Percentiles rank a stretch among this genome's conserved stretches.
These are phyloP conservation scores for Ypsolopha sequella DNA, from an alignment of 2,888 invertebrate genomes.

Conservation along the genomic window DNA sequence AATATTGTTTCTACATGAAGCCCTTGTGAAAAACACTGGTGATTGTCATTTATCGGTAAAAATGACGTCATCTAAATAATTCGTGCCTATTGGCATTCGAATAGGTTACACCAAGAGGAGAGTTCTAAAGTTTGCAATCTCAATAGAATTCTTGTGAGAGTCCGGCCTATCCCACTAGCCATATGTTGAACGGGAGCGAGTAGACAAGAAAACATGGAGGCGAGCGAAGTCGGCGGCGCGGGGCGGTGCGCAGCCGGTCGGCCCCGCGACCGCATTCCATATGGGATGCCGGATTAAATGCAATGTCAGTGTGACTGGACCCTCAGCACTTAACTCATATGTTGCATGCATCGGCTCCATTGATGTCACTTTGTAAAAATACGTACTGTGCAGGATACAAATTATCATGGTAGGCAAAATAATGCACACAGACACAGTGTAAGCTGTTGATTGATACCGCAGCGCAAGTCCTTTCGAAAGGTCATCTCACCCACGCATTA, in stretches of 20 bases:
- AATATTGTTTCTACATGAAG: neutral
- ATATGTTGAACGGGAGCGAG: slow-evolving; percentile 58
- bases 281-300: slow-evolving; percentile 64
- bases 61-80: slow-evolving; percentile 30
- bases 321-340: slow-evolving; percentile 9
- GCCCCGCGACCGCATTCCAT: slow-evolving; percentile 66
- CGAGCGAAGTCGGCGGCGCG: slow-evolving; percentile 33
- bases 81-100: slow-evolving; percentile 5
- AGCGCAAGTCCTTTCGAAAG: slow-evolving; percentile 24
- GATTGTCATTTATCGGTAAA: slow-evolving; percentile 6
- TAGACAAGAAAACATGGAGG: slow-evolving; percentile 60
- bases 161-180: slow-evolving; percentile 52
- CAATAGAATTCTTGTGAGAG: slow-evolving; percentile 45
- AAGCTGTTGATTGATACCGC: slow-evolving; percentile 25
- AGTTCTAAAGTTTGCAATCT: slow-evolving; percentile 7
- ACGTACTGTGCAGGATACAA: neutral
- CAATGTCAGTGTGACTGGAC: slow-evolving; percentile 64
- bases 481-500: slow-evolving; percentile 3
- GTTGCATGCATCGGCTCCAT: neutral
- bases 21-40: neutral
- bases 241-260: slow-evolving; percentile 33
- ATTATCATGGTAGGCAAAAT: neutral
- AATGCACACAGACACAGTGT: slow-evolving; percentile 1
- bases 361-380: neutral
- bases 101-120: neutral